A percentile compares a stretch with the other conserved stretches of the same genome.
phyloP scores from a whole-genome alignment of 2,113 vertebrate genomes.

The Hyla sarda region DNA sequence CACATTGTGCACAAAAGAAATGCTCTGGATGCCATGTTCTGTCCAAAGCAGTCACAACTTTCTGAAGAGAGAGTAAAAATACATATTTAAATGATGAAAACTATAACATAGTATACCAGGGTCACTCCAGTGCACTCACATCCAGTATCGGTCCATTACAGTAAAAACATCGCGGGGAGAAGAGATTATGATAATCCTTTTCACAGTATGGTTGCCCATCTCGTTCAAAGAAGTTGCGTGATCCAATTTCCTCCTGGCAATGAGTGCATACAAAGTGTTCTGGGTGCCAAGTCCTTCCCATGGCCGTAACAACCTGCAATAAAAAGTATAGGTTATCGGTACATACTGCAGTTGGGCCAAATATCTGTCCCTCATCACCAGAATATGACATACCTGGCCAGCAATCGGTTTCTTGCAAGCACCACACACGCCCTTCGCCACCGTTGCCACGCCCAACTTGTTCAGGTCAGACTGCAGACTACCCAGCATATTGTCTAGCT shows the following conservation, averaged over 20 bases:
- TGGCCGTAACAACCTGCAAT: conserved; percentile 93
- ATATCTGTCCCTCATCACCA: background rate
- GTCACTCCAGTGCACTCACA: conserved; percentile 76
- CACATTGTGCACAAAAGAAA: conserved; percentile 98
- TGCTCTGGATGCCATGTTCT: conserved; percentile 98
- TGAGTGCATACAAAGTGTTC: conserved; percentile 99
- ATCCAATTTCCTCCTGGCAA: conserved; percentile 97
- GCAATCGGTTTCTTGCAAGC: conserved; percentile 98
- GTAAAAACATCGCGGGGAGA: conserved; percentile 97
- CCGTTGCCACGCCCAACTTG: conserved; percentile 93
- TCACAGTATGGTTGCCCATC: conserved; percentile 97
- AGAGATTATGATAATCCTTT: conserved; percentile 95
- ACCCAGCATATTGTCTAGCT: conserved; percentile 97
- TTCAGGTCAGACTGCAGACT: conserved; percentile 97
- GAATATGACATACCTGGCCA: conserved; percentile 83
- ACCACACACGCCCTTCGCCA: conserved; percentile 96
- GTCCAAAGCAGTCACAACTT: conserved; percentile 97
- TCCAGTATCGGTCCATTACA: conserved; percentile 98
- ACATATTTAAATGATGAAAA: background rate
- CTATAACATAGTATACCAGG: background rate
- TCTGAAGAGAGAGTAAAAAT: conserved; percentile 71
- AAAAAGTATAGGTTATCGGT: conserved; percentile 14
- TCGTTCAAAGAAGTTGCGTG: conserved; percentile 97
- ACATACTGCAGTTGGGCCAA: background rate
- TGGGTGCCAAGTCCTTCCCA: conserved; percentile 98